phyloP scores from a whole-genome alignment of 1,140 invertebrate genomes.

The Sitodiplosis mosellana region DNA sequence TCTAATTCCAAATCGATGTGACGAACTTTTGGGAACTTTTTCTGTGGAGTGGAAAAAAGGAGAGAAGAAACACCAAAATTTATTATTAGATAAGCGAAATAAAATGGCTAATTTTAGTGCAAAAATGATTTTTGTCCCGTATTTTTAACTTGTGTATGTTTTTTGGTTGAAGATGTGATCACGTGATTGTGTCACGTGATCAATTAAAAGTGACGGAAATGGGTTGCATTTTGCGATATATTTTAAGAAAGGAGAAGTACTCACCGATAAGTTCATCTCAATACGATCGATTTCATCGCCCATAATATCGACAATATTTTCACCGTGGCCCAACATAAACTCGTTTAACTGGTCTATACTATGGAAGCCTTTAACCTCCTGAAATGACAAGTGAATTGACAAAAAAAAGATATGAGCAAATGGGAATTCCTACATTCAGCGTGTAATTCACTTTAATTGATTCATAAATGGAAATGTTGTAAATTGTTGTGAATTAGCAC shows the following conservation, averaged over 20 bases:
- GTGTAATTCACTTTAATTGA: too few species aligned
- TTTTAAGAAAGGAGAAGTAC: too few species aligned
- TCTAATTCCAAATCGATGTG: conserved; percentile 68
- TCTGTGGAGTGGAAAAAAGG: conserved; percentile 30
- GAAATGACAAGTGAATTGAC: background rate
- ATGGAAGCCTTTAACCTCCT: conserved; percentile 58
- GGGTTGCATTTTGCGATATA: too few species aligned
- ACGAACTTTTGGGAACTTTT: conserved; percentile 59
- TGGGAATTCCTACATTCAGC: too few species aligned
- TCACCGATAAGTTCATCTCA: conserved; percentile 61
- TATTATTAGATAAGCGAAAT: too few species aligned
- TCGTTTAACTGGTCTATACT: conserved; percentile 55
- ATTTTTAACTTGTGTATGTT: too few species aligned
- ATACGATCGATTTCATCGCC: conserved; percentile 79
- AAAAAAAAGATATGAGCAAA: background rate
- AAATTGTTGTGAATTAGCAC: too few species aligned
- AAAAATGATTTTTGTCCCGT: background rate
- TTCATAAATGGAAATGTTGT: too few species aligned
- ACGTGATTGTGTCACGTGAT: background rate
- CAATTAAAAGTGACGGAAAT: too few species aligned
- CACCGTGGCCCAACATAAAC: conserved; percentile 71
- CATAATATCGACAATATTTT: conserved; percentile 71
- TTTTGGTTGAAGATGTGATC: too few species aligned
- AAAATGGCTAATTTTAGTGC: too few species aligned
- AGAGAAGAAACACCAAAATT: too few species aligned